phyloP scores from a whole-genome alignment of 2,888 invertebrate species.

The Marasmarcha lunaedactyla region DNA sequence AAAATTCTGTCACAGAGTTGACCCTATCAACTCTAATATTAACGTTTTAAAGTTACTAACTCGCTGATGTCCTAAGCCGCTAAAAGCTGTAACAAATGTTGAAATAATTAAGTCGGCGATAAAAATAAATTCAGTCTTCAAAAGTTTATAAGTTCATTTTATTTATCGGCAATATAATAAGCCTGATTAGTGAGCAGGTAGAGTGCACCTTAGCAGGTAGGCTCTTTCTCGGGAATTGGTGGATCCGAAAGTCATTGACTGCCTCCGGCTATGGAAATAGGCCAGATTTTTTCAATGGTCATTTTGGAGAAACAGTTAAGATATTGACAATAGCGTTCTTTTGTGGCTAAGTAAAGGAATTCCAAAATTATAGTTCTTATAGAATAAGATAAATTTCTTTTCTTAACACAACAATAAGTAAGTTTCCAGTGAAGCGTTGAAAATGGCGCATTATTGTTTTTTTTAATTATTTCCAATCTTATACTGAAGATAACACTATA shows the following conservation, averaged over 20 bases:
- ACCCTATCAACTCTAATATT: conserved; percentile 16
- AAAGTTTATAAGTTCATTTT: conserved; percentile 37
- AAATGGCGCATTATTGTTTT: conserved; percentile 21
- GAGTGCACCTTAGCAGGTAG: conserved; percentile 35
- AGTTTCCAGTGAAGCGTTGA: conserved; percentile 18
- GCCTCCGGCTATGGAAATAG: conserved; percentile 18
- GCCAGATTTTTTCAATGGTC: conserved; percentile 46
- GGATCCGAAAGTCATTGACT: conserved; percentile 25
- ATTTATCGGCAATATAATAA: conserved; percentile 50
- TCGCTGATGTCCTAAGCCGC: conserved; percentile 9
- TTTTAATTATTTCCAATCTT: neutral
- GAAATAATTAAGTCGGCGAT: conserved; percentile 44
- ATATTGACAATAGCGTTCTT: conserved; percentile 24
- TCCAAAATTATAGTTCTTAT: conserved; percentile 24
- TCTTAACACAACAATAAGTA: conserved; percentile 14
- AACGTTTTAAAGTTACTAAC: conserved; percentile 26
- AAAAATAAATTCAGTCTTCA: conserved; percentile 37
- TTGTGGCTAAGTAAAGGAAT: conserved; percentile 30
- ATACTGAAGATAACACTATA: no score
- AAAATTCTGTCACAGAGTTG: no score
- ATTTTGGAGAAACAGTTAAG: conserved; percentile 50
- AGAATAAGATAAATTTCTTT: conserved; percentile 18
- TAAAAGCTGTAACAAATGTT: conserved; percentile 30
- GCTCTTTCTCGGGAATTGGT: conserved; percentile 44
- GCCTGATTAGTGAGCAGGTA: conserved; percentile 48